phyloP scores from a whole-genome alignment of 2,797 vertebrate species.

The Enteromius trimaculatus region DNA sequence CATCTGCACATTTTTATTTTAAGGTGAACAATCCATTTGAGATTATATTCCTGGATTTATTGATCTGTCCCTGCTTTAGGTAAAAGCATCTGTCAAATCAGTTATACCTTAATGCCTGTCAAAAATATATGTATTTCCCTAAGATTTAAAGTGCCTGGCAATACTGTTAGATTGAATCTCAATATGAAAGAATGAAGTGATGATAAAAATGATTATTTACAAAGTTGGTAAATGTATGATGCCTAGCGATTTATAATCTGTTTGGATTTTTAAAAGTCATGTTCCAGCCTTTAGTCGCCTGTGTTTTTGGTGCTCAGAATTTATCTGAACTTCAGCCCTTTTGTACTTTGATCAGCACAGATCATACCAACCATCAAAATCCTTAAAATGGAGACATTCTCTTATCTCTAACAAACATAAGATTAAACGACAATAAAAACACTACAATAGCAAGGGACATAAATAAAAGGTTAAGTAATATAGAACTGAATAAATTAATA shows the following conservation, averaged over 20 bases:
- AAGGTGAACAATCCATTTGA: background rate
- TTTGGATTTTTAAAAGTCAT: background rate
- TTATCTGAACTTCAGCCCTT: background rate
- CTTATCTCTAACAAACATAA: background rate
- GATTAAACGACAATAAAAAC: background rate
- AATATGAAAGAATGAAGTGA: background rate
- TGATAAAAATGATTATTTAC: background rate
- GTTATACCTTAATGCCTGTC: background rate
- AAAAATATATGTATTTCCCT: background rate
- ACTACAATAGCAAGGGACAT: background rate
- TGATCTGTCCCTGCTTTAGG: background rate
- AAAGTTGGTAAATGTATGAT: background rate
- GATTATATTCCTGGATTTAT: background rate
- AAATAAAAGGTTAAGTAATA: background rate
- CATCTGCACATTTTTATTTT: background rate
- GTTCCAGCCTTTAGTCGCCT: background rate
- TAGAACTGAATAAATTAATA: background rate
- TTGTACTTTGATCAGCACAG: background rate
- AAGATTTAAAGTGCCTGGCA: slow-evolving; percentile 30
- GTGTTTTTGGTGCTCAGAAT: no score
- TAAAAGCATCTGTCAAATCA: background rate
- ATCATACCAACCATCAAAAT: background rate
- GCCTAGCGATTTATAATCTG: background rate
- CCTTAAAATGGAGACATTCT: background rate
- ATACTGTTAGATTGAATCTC: background rate